phyloP scores from a whole-genome alignment of 2,797 vertebrate genomes.

The Vespertilio murinus region DNA sequence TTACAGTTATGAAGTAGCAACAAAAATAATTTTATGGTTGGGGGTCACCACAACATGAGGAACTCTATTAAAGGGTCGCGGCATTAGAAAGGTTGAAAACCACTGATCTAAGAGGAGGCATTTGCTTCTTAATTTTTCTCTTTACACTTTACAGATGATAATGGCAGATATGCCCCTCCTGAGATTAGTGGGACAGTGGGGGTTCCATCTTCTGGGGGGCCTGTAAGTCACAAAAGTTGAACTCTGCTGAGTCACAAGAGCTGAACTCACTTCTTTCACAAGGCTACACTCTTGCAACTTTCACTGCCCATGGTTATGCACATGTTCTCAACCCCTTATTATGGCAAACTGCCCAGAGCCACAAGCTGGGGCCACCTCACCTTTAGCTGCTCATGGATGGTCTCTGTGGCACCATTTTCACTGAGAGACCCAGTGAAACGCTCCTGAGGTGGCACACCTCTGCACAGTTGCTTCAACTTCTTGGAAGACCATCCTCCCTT shows the following conservation, averaged over 20 bases:
- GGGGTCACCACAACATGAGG: too few relatives aligned
- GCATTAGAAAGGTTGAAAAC: too few relatives aligned
- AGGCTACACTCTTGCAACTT: not conserved
- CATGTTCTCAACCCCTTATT: not conserved
- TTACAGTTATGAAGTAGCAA: too few relatives aligned
- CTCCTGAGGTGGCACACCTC: not conserved
- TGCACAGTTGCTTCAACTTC: not conserved
- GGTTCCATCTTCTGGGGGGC: not conserved
- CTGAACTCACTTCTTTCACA: not conserved
- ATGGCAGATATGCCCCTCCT: not conserved
- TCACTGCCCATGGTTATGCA: not conserved
- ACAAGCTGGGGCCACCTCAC: not conserved
- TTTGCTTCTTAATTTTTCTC: slow-evolving; percentile 2
- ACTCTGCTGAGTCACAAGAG: not conserved
- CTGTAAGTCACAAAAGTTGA: not conserved
- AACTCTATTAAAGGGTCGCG: too few relatives aligned
- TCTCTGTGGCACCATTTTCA: not conserved
- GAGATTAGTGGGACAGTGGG: not conserved
- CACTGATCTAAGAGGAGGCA: not conserved
- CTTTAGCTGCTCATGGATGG: not conserved
- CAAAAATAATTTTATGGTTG: too few relatives aligned
- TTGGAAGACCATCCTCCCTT: not conserved
- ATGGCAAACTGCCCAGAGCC: not conserved
- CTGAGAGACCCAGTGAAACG: not conserved
- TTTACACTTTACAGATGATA: not conserved